Evolutionary conservation across 2,797 vertebrate genomes (phyloP), one percentile per base, ranked within the genome.

Genomic region (Strix occidentalis): DNA sequence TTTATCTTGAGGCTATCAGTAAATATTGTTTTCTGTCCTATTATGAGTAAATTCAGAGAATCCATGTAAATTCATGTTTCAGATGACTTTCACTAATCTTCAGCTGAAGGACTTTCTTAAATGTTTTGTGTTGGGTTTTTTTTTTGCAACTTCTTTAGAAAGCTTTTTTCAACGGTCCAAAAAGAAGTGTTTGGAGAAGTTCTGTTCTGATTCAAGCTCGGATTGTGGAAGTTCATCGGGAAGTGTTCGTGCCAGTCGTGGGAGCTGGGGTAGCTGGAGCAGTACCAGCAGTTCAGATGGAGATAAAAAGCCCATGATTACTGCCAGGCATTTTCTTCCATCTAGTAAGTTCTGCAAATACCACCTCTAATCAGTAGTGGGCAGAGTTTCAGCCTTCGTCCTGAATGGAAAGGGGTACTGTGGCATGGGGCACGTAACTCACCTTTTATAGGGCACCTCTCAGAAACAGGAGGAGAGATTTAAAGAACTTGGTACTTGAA

Each of bases 241-340:
- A 75, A 99, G 99, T 0, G 99, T 99, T 89, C 98, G 99, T 57
- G 99, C 99, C 96, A 99, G 99, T 98, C 98, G 99, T 43, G 99
- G 99, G 41, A 99, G 99, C 97, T 99, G 99, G 99, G 99, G 99
- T 60, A 99, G 99, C 98, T 99, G 99, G 99, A 99, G 99, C 97
- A 99, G 99, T 65, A 98, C 99, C 72, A 99, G 99, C 97, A 99
- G 99, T 96, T 98, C 99, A 0, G 99, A 99, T 2, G 99, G 99
- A 51, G 99, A 99, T 93, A 99, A 98, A 96, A 99, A 99, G 87
- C 97, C 98, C 9, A 45, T 71, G 39, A 97, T 91, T 61, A 96
- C 97, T 75, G 96, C 97, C 79, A 98, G 98, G 41, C 97, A 97
- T 96, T 98, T 98, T 97, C 97, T 97, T 93, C 97, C 93, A 14